Base-by-base conservation (phyloP, 2,113 vertebrate species). In the Bagarius yarrelli region DNA sequence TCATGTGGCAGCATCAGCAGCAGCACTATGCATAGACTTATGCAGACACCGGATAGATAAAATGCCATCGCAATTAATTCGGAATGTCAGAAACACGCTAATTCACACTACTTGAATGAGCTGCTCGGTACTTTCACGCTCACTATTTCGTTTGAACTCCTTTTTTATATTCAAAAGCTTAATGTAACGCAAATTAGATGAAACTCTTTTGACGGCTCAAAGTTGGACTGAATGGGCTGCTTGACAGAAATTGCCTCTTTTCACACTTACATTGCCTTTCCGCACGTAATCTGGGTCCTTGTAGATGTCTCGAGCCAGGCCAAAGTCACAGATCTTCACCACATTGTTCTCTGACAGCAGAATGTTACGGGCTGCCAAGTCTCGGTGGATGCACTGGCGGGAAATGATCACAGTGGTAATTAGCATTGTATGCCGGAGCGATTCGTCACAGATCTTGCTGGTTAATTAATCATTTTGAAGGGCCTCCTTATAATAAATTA, bases 321-420 rank as follows among this genome's bases (percentile, higher is more conserved):
- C 98, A 0, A 99, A 99, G 91, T 99, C 98, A 66, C 98, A 99
- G 92, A 99, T 99, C 94, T 99, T 99, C 84, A 99, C 98, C 53
- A 99, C 94, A 0, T 99, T 97, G 83, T 93, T 97, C 88, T 99
- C 96, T 21, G 97, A 97, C 85, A 99, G 92, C 79, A 99, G 91
- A 89, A 99, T 99, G 89, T 99, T 99, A 69, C 98, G 94, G n/a
- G 98, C 98, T 0, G 98, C 98, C 92, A 99, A 87, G 87, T 99
- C 98, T 91, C 98, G 95, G 86, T 97, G 96, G 89, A 97, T 97
- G 89, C 96, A 97, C 96, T 97, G 90, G 2, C 32, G 76, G 16
- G 27, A 30, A 34, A 74, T 18, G 34, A 79, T 16, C 32, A 47
- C 9, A 81, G 79, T 64, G 2, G 52, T 61, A 18, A 70, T 79